Conservation (phyloP, 2,888 invertebrate genomes). For the Maniola hyperantus region DNA sequence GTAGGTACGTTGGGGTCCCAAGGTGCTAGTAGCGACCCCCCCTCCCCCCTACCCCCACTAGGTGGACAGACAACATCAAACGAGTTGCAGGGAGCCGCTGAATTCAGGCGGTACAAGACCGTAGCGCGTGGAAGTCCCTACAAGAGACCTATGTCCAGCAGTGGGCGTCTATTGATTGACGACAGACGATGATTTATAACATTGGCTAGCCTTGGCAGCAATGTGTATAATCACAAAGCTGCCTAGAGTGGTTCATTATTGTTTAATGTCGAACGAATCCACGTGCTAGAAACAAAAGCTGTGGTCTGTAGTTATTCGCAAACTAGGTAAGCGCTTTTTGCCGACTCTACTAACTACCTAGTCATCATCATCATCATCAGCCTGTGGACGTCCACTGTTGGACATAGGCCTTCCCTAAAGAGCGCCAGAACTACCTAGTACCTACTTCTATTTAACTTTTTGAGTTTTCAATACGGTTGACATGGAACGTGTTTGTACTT, state of each 20-base stretch:
- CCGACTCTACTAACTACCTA: neutral
- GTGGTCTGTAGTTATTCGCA: conserved; percentile 6
- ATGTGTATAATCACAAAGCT: conserved; percentile 43
- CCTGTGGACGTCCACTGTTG: no score
- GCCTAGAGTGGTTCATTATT: conserved; percentile 56
- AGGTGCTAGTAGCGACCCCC: no score
- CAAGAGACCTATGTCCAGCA: no score
- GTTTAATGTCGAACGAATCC: conserved; percentile 50
- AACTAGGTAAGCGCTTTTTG: conserved; percentile 20
- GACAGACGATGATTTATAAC: neutral
- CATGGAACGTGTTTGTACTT: neutral
- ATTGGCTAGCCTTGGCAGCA: neutral
- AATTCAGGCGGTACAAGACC: no score
- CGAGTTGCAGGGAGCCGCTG: no score
- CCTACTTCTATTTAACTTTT: neutral
- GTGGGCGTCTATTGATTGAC: neutral
- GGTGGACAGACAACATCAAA: no score
- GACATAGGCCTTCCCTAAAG: no score
- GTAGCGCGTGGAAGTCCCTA: no score
- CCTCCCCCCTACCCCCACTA: no score
- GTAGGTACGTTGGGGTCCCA: no score
- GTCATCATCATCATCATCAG: no score
- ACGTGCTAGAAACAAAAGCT: conserved; percentile 30
- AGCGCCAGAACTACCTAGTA: no score
- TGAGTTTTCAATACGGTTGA: conserved; percentile 1